Percentiles rank a stretch among this genome's conserved stretches.
These are phyloP conservation scores for Heterotis niloticus DNA, from an alignment of 2,113 vertebrate species.

Conservation along the genomic window DNA sequence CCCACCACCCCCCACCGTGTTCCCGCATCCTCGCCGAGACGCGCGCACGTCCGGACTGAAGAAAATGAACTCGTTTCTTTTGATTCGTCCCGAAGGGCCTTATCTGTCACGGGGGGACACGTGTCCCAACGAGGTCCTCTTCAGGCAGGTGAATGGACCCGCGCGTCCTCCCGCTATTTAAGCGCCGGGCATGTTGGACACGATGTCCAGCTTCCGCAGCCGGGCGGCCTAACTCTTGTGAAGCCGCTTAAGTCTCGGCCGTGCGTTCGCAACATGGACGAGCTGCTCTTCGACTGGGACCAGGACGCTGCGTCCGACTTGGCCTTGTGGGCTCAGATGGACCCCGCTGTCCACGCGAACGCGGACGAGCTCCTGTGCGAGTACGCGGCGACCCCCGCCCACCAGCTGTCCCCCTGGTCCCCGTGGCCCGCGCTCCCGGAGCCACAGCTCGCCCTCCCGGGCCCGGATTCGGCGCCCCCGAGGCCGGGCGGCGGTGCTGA, in stretches of 20 bases:
- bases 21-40: too few species aligned
- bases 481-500: conserved; percentile 52
- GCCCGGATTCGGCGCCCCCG: conserved; percentile 46
- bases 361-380: conserved; percentile 52
- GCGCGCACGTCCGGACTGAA: too few species aligned
- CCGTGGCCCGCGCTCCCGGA: conserved; percentile 52
- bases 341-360: conserved; percentile 43
- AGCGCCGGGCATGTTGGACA: conserved; percentile 40
- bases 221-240: not conserved
- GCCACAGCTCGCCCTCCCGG: conserved; percentile 49
- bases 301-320: conserved; percentile 53
- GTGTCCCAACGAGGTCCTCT: conserved; percentile 56
- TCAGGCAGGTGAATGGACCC: conserved; percentile 40
- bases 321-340: conserved; percentile 60
- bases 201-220: conserved; percentile 15
- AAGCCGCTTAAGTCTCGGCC: too few species aligned
- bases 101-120: conserved; percentile 49
- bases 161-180: conserved; percentile 59
- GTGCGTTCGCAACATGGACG: conserved; percentile 66
- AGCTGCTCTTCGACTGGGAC: conserved; percentile 59
- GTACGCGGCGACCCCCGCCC: conserved; percentile 42
- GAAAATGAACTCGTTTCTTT: conserved; percentile 19
- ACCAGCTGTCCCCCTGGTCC: conserved; percentile 51
- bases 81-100: conserved; percentile 46
- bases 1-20: not conserved